Percentiles rank a stretch among this genome's conserved stretches.
Conservation (phyloP, 2,797 vertebrate species). For the Melanotaenia parkinsoni region DNA sequence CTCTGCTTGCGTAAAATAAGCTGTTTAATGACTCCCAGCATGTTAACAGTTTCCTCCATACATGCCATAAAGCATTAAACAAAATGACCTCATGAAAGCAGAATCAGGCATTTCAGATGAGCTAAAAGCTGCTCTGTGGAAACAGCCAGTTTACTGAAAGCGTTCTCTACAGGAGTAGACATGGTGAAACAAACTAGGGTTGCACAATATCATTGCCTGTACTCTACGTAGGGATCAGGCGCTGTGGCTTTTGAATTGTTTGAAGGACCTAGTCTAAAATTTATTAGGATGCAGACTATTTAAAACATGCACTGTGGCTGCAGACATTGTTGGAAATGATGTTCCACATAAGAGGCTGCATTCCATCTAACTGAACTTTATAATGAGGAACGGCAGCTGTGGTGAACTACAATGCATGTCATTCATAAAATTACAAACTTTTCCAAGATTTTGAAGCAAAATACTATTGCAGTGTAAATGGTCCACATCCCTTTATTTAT, state of each 20-base stretch:
- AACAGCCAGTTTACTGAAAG: neutral
- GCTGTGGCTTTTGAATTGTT: neutral
- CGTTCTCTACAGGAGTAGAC: neutral
- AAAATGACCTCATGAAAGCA: neutral
- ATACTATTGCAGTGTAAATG: no score
- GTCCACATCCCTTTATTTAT: no score
- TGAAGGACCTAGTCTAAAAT: neutral
- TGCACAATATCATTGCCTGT: neutral
- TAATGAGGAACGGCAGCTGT: neutral
- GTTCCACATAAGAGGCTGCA: neutral
- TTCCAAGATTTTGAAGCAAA: neutral
- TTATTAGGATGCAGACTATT: neutral
- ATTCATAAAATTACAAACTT: neutral
- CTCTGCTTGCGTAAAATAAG: neutral
- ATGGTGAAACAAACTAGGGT: neutral
- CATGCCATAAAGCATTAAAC: neutral
- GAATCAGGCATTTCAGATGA: neutral
- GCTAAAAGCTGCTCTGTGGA: neutral
- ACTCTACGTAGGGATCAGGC: no score
- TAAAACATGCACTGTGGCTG: neutral
- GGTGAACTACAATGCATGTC: neutral
- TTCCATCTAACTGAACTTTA: neutral
- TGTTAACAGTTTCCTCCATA: neutral
- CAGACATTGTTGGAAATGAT: neutral
- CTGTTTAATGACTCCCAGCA: neutral